Percentiles rank a stretch among this genome's conserved stretches.
phyloP scores from a whole-genome alignment of 2,888 invertebrate genomes.

The Eupithecia subumbrata region DNA sequence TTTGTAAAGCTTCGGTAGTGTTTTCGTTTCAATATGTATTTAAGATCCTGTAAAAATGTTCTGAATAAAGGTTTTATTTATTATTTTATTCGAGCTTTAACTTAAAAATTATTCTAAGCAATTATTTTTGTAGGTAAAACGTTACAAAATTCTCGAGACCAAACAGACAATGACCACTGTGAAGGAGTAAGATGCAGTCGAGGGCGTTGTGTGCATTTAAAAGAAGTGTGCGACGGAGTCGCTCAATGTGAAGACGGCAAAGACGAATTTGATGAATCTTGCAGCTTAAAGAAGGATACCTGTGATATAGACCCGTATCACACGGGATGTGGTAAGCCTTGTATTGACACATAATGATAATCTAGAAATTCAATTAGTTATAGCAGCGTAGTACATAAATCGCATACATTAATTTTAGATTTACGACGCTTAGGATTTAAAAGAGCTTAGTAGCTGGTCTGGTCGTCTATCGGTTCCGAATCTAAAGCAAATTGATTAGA shows the following conservation, averaged over 20 bases:
- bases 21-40: too few species aligned
- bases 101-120: background rate
- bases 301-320: slow-evolving; percentile 64
- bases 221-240: slow-evolving; percentile 87
- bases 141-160: slow-evolving; percentile 16
- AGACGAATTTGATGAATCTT: slow-evolving; percentile 85
- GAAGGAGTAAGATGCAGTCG: slow-evolving; percentile 86
- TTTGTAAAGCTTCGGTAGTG: too few species aligned
- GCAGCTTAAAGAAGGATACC: slow-evolving; percentile 63
- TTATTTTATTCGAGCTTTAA: background rate
- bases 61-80: too few species aligned
- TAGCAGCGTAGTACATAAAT: background rate
- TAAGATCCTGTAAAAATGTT: too few species aligned
- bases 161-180: slow-evolving; percentile 68
- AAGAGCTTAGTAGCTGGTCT: background rate
- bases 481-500: slow-evolving; percentile 19
- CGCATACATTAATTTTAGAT: background rate
- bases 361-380: background rate
- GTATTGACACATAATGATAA: background rate
- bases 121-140: slow-evolving; percentile 28
- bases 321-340: slow-evolving; percentile 68
- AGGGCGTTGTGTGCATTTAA: slow-evolving; percentile 86
- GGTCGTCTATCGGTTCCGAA: background rate
- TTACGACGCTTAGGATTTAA: background rate
- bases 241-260: slow-evolving; percentile 87